Evolutionary conservation across 2,797 vertebrate species (phyloP).

Genomic region (Peromyscus aztecus): DNA sequence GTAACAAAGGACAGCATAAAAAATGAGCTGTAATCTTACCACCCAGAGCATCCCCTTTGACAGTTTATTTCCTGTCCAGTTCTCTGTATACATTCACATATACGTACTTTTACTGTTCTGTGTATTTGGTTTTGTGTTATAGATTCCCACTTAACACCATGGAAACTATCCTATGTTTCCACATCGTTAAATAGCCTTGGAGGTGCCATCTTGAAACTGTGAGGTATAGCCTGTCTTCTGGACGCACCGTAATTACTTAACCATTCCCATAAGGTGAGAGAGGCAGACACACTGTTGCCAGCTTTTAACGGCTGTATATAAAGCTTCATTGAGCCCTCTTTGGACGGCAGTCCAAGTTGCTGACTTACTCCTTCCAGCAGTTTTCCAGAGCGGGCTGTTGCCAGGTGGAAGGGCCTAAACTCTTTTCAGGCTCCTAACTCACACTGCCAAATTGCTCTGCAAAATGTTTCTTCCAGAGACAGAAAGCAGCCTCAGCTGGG

Average conservation of each 20-base stretch:
- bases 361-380: background rate
- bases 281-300: background rate
- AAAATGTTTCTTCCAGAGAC: background rate
- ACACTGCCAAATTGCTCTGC: background rate
- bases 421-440: background rate
- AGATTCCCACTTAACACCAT: background rate
- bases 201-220: background rate
- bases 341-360: slow-evolving; percentile 51
- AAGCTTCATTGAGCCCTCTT: slow-evolving; percentile 45
- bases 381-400: slow-evolving; percentile 18
- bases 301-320: background rate
- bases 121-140: background rate
- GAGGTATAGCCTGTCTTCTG: background rate
- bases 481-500: background rate
- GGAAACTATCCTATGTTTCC: background rate
- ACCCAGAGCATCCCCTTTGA: background rate
- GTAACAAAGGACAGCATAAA: slow-evolving; percentile 1
- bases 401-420: background rate
- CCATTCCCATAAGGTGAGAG: background rate
- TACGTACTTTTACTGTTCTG: background rate
- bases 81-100: background rate
- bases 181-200: background rate
- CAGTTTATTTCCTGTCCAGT: background rate
- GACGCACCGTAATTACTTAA: background rate
- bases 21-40: background rate